Conservation (phyloP, 2,113 vertebrate genomes). For the Megaceryle maxima region DNA sequence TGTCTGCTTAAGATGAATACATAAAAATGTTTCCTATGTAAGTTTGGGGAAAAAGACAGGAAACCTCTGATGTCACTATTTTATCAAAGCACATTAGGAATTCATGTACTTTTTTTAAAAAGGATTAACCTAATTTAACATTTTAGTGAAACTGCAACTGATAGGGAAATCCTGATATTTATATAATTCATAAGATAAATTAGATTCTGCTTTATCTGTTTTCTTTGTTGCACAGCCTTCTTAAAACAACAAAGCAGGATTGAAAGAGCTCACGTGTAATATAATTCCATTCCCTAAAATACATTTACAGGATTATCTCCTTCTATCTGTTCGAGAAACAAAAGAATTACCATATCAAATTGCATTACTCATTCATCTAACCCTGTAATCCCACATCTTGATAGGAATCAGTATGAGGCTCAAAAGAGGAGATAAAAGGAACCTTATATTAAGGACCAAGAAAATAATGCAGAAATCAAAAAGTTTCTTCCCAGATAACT, state of each 20-base stretch:
- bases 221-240: background rate
- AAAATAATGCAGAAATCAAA: background rate
- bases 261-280: background rate
- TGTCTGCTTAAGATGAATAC: background rate
- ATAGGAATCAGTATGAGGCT: background rate
- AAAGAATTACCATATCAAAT: constrained; percentile 8
- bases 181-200: background rate
- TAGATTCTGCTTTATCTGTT: background rate
- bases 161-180: background rate
- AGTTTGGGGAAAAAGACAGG: background rate
- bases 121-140: background rate
- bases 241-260: background rate
- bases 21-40: background rate
- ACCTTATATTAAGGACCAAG: background rate
- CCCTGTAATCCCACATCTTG: background rate
- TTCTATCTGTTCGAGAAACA: background rate
- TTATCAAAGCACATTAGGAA: background rate
- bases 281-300: background rate
- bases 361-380: constrained; percentile 25
- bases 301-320: background rate
- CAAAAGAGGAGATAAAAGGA: background rate
- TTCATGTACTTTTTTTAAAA: background rate
- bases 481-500: background rate
- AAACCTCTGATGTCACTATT: background rate
- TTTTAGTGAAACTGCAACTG: background rate